A percentile compares a stretch with the other conserved stretches of the same genome.
phyloP scores from a whole-genome alignment of 2,888 invertebrate species.

The Meiosimyza platycephala region DNA sequence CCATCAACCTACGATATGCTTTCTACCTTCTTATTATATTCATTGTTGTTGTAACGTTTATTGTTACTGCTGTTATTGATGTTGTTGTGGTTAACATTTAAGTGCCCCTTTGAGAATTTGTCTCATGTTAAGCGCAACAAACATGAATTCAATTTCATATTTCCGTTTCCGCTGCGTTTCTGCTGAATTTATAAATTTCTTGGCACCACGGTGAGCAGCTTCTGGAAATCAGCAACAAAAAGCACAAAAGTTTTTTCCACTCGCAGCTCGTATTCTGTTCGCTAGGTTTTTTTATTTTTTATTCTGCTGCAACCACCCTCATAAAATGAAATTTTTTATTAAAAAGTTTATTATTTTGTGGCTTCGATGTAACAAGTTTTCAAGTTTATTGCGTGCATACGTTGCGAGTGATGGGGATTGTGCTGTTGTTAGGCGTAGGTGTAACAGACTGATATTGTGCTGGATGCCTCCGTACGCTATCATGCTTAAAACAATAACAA shows the following conservation, averaged over 20 bases:
- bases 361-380: slow-evolving; percentile 31
- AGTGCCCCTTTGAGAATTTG: slow-evolving; percentile 15
- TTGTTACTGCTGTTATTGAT: slow-evolving; percentile 14
- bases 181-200: neutral
- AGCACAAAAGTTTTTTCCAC: neutral
- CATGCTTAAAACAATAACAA: neutral
- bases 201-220: slow-evolving; percentile 1
- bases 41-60: neutral
- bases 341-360: slow-evolving; percentile 32
- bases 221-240: neutral
- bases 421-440: neutral
- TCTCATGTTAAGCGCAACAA: neutral
- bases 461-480: slow-evolving; percentile 6
- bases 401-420: neutral
- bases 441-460: too few relatives aligned
- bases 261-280: neutral
- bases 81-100: slow-evolving; percentile 7
- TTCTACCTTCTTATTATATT: too few relatives aligned
- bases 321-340: slow-evolving; percentile 26
- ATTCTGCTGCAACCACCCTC: neutral
- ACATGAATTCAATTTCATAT: slow-evolving; percentile 6
- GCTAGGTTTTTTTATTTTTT: neutral
- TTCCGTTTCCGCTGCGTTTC: slow-evolving; percentile 18
- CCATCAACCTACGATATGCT: too few relatives aligned
- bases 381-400: slow-evolving; percentile 28